A percentile compares a stretch with the other conserved stretches of the same genome.
phyloP scores from a whole-genome alignment of 1,140 invertebrate genomes.

The Cylas formicarius region DNA sequence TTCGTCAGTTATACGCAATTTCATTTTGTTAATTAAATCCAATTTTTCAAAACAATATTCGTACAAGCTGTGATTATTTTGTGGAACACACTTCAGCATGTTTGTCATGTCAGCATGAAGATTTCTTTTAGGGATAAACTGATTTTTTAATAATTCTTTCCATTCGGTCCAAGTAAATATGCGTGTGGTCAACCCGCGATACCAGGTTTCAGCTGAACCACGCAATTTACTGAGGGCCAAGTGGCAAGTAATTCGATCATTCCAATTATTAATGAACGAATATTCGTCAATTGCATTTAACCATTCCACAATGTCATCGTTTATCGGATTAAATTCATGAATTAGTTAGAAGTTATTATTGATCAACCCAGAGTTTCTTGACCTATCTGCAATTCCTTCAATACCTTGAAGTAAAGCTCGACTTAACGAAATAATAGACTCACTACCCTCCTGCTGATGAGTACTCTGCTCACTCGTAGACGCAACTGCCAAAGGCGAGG shows the following conservation, averaged over 20 bases:
- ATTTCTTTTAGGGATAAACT: slow-evolving; percentile 14
- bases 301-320: slow-evolving; percentile 17
- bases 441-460: too few relatives aligned
- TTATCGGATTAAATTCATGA: slow-evolving; percentile 17
- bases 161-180: slow-evolving; percentile 18
- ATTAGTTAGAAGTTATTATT: too few relatives aligned
- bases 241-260: slow-evolving; percentile 9
- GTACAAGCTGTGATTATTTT: slow-evolving; percentile 6
- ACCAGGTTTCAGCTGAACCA: slow-evolving; percentile 19
- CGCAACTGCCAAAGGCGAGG: too few relatives aligned
- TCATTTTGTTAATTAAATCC: slow-evolving; percentile 13
- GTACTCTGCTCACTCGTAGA: too few relatives aligned
- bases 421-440: too few relatives aligned
- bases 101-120: slow-evolving; percentile 9
- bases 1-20: slow-evolving; percentile 8
- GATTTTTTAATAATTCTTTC: slow-evolving; percentile 4
- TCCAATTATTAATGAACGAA: slow-evolving; percentile 15
- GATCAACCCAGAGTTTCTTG: too few relatives aligned
- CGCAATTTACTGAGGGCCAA: slow-evolving; percentile 18
- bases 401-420: too few relatives aligned
- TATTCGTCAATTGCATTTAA: slow-evolving; percentile 15
- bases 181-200: slow-evolving; percentile 10
- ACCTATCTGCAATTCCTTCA: too few relatives aligned
- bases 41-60: slow-evolving; percentile 13
- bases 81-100: slow-evolving; percentile 15